Evolutionary conservation across 2,113 vertebrate species (phyloP).

Genomic region (Sciurus niger): DNA sequence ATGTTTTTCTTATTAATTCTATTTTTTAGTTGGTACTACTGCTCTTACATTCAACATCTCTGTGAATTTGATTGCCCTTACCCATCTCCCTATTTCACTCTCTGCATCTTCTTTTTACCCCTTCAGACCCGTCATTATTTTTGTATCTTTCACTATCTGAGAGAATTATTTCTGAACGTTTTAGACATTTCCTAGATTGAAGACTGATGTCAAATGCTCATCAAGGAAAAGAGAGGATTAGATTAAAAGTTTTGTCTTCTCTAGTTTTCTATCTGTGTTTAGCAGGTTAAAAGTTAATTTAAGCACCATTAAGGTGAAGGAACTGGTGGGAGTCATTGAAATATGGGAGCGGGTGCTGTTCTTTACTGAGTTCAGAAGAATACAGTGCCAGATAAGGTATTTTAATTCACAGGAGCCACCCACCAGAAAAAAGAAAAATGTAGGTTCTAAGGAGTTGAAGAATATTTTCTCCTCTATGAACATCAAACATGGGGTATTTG

Average conservation of each 20-base stretch:
- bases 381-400: slow-evolving; percentile 15
- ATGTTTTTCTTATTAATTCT: not conserved
- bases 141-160: not conserved
- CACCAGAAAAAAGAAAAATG: not conserved
- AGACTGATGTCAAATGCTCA: slow-evolving; percentile 51
- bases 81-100: not conserved
- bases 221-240: not conserved
- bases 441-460: slow-evolving; percentile 8
- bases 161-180: slow-evolving; percentile 47
- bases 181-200: slow-evolving; percentile 56
- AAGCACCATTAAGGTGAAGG: slow-evolving; percentile 41
- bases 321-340: slow-evolving; percentile 9
- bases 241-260: slow-evolving; percentile 54
- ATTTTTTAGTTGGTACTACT: not conserved
- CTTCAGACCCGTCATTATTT: not conserved
- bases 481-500: not conserved
- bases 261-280: slow-evolving; percentile 27
- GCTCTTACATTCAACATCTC: not conserved
- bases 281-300: slow-evolving; percentile 63
- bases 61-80: not conserved
- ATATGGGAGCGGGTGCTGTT: not conserved
- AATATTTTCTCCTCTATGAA: slow-evolving; percentile 46
- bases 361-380: slow-evolving; percentile 46
- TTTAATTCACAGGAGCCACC: slow-evolving; percentile 63
- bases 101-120: not conserved